Evolutionary conservation across 2,797 vertebrate genomes (phyloP), one percentile per base, ranked within the genome.

Genomic region (Echiichthys vipera): DNA sequence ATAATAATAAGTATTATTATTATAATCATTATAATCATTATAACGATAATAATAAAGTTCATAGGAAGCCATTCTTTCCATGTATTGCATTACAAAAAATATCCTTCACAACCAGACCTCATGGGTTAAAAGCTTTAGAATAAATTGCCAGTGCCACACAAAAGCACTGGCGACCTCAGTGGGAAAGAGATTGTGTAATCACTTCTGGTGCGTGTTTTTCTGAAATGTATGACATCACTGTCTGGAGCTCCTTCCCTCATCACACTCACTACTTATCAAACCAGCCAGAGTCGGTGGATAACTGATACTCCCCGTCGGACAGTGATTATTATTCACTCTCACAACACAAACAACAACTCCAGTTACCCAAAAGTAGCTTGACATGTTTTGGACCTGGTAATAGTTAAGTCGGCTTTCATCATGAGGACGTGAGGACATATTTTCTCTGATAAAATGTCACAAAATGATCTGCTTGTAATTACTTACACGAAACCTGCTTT

Each of bases 181-280:
- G 47, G 64, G 40, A 83, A 74, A 54, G 18, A 55, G 70, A 32
- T 75, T 83, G 63, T 66, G 63, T 53, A 81, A 84, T 86, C 49
- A 27, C 34, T 50, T 78, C 29, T 24, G 39, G 7, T 74, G 24
- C 42, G 22, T 78, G 75, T 81, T 90, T 87, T 74, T 57, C 57
- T 77, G n/a, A 84, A 84, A 87, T 25, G 50, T 25, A 91, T 93
- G 89, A 93, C 87, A 76, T 93, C 90, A 93, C 58, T 57, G 72
- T 91, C 90, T 92, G 43, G 78, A 86, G 76, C 81, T 91, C 78
- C 77, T 84, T 83, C 64, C 65, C 54, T 88, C 65, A 72, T 80
- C 79, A 57, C 68, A 36, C 42, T 84, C 69, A 57, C 5, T 32
- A 34, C 84, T 88, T 90, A 90, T 92, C 88, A 88, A 69, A 69